phyloP scores from a whole-genome alignment of 2,113 vertebrate genomes.

The Oncorhynchus masou region DNA sequence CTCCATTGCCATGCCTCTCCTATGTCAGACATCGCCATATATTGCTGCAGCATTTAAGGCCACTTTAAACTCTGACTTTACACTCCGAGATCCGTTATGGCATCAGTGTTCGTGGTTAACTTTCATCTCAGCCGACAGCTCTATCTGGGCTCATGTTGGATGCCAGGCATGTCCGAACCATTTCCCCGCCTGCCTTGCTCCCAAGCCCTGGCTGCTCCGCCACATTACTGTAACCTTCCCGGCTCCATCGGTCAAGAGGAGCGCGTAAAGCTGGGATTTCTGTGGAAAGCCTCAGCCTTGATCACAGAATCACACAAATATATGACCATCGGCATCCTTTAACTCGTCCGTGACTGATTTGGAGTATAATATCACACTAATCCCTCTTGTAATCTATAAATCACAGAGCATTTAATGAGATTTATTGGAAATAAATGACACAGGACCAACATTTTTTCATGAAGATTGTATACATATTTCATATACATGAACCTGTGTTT shows the following conservation, averaged over 20 bases:
- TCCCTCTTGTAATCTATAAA: neutral
- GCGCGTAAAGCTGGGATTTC: neutral
- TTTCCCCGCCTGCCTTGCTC: neutral
- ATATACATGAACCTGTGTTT: too few species aligned
- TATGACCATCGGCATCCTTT: neutral
- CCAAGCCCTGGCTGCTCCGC: neutral
- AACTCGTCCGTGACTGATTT: neutral
- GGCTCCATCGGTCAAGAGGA: neutral
- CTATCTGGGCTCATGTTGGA: constrained; percentile 1
- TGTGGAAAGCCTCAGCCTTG: neutral
- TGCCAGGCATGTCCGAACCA: constrained; percentile 1
- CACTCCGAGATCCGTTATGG: neutral
- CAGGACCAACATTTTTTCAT: neutral
- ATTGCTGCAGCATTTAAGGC: too few species aligned
- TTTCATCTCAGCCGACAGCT: constrained; percentile 1
- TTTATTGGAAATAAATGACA: neutral
- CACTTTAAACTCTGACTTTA: too few species aligned
- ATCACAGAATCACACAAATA: neutral
- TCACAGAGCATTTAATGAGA: neutral
- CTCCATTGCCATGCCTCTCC: too few species aligned
- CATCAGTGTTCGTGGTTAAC: neutral
- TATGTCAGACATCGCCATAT: too few species aligned
- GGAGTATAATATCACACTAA: neutral
- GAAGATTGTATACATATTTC: too few species aligned
- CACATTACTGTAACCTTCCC: neutral